Conservation (phyloP, 92 coral and sea anemone species). For the Parazoanthus swiftii region DNA sequence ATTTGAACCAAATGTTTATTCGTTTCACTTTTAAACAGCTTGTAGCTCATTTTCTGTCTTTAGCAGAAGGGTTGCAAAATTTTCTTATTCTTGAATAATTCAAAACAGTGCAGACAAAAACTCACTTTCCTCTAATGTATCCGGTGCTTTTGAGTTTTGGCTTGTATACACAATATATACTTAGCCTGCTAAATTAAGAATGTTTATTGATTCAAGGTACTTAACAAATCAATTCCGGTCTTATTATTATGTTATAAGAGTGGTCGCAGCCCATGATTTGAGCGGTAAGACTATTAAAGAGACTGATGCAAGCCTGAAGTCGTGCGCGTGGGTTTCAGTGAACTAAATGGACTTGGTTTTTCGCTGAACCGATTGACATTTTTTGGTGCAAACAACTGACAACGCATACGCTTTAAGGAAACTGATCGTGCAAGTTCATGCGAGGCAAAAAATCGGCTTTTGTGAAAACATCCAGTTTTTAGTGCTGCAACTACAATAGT, state of each 20-base stretch:
- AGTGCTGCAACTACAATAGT: too few species aligned
- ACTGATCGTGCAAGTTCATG: not conserved
- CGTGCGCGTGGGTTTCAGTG: too few species aligned
- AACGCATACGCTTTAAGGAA: not conserved
- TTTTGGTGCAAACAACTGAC: not conserved
- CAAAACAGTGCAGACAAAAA: too few species aligned
- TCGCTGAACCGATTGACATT: not conserved
- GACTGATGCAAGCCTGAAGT: too few species aligned
- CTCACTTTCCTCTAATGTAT: not conserved
- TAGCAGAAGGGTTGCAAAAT: too few species aligned
- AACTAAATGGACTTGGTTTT: not conserved
- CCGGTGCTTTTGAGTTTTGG: not conserved
- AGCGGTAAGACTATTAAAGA: too few species aligned
- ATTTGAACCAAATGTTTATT: too few species aligned
- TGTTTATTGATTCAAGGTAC: not conserved
- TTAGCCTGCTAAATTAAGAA: not conserved
- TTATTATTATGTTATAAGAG: not conserved
- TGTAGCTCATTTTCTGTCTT: too few species aligned
- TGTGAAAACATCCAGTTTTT: not conserved
- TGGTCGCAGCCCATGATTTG: too few species aligned
- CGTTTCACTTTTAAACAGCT: too few species aligned
- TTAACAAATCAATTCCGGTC: not conserved
- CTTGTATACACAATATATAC: not conserved
- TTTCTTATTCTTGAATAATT: too few species aligned
- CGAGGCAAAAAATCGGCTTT: not conserved